Conservation (phyloP, 2,113 vertebrate genomes). For the Nerophis ophidion region DNA sequence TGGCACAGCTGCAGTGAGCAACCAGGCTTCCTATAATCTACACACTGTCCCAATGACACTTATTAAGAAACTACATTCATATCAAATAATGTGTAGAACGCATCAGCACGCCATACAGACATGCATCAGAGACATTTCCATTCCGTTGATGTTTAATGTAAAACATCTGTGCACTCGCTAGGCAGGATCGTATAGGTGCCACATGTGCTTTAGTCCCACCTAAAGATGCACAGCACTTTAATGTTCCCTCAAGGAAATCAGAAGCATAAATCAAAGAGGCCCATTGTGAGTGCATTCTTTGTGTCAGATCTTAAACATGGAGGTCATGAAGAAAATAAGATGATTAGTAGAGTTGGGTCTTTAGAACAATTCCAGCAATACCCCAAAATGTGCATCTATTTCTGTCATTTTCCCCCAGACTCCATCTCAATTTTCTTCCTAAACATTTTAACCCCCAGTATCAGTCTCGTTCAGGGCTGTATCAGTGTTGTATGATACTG, state of each 20-base stretch:
- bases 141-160: background rate
- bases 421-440: background rate
- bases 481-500: no score
- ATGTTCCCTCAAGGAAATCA: background rate
- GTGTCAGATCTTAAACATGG: no score
- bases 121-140: no score
- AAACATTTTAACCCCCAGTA: background rate
- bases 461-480: background rate
- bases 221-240: background rate
- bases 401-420: background rate
- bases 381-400: no score
- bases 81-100: no score
- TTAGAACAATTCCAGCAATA: background rate
- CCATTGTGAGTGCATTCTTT: background rate
- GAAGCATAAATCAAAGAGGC: conserved; percentile 7
- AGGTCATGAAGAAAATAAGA: no score
- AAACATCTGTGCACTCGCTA: background rate
- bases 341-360: background rate
- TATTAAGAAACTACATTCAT: no score
- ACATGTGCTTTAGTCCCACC: conserved; percentile 9
- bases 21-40: background rate
- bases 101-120: no score
- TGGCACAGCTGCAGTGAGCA: background rate
- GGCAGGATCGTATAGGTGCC: background rate
- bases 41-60: background rate